phyloP scores from a whole-genome alignment of 2,113 vertebrate species.

The Pardalotus punctatus region DNA sequence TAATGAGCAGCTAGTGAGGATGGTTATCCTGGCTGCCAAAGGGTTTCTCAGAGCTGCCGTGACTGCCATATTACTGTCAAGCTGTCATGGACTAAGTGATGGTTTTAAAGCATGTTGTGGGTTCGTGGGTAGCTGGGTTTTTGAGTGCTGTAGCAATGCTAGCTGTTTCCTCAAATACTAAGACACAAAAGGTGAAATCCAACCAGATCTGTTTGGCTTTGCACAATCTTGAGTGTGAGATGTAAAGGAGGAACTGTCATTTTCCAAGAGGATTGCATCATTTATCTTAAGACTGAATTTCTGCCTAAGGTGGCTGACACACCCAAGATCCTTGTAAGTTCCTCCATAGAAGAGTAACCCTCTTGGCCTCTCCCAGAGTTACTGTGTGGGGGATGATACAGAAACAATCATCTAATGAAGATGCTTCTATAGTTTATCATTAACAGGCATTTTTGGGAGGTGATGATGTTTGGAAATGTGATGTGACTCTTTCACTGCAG shows the following conservation, averaged over 20 bases:
- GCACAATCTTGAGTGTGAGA: background rate
- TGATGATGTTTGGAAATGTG: background rate
- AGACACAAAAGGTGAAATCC: background rate
- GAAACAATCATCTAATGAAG: background rate
- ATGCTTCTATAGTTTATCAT: background rate
- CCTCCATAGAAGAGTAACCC: background rate
- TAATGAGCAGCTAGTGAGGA: constrained; percentile 24
- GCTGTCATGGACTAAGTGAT: background rate
- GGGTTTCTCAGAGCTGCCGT: background rate
- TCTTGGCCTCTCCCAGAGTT: background rate
- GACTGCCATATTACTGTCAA: constrained; percentile 25
- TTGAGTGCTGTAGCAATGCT: background rate
- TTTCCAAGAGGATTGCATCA: background rate
- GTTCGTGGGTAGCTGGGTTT: background rate
- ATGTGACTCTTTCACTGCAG: background rate
- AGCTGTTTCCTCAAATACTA: background rate
- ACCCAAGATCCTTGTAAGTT: background rate
- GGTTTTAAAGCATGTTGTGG: background rate
- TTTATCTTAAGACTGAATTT: background rate
- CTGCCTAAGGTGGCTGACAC: background rate
- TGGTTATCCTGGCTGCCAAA: background rate
- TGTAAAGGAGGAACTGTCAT: background rate
- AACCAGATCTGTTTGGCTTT: background rate
- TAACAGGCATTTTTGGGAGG: background rate
- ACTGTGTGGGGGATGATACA: background rate